Conservation (phyloP, 2,888 invertebrate genomes). For the Amiota communis region DNA sequence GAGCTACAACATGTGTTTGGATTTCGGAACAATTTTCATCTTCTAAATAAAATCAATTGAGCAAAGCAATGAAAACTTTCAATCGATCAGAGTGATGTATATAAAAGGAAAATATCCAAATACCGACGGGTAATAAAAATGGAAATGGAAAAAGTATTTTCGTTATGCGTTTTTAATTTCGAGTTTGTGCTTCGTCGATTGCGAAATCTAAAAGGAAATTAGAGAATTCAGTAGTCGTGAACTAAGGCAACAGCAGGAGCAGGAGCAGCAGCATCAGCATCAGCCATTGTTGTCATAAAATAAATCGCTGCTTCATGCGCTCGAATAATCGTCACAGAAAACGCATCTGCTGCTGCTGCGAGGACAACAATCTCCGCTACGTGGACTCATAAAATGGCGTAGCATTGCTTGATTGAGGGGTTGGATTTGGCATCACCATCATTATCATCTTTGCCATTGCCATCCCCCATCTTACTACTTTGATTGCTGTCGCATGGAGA, state of each 20-base stretch:
- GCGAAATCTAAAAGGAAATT: constrained; percentile 63
- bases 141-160: constrained; percentile 36
- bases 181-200: constrained; percentile 52
- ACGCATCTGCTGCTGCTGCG: neutral
- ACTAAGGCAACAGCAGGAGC: no score
- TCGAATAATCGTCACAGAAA: constrained; percentile 22
- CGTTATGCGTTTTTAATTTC: constrained; percentile 43
- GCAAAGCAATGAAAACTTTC: constrained; percentile 23
- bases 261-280: constrained; percentile 50
- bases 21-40: neutral
- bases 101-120: constrained; percentile 34
- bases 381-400: constrained; percentile 58
- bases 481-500: neutral
- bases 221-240: constrained; percentile 35
- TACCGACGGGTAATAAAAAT: constrained; percentile 50
- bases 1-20: constrained; percentile 49
- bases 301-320: constrained; percentile 48
- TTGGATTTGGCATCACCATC: neutral
- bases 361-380: constrained; percentile 43
- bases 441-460: no score
- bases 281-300: constrained; percentile 44
- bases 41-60: neutral
- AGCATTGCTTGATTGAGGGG: neutral
- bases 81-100: no score
- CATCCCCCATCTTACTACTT: neutral